Percentiles rank a stretch among this genome's conserved stretches.
Conservation (phyloP, 2,797 vertebrate genomes). For the Danio tinwini region DNA sequence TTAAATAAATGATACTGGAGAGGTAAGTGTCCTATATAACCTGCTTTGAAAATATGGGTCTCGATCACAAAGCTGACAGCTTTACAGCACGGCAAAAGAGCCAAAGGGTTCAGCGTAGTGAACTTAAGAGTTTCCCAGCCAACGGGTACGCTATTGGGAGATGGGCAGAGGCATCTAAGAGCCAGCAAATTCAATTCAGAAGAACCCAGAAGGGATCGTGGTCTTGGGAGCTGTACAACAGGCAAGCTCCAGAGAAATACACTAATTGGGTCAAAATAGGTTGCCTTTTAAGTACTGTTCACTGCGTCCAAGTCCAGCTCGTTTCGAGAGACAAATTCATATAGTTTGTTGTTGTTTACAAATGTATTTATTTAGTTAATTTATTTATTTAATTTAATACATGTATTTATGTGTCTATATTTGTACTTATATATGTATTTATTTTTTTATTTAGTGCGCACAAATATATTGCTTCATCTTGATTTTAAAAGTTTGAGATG, state of each 20-base stretch:
- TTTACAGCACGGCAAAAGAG: constrained; percentile 59
- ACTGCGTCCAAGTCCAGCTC: constrained; percentile 4
- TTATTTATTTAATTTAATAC: no score
- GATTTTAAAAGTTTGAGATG: background rate
- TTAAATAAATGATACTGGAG: constrained; percentile 46
- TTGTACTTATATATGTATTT: no score
- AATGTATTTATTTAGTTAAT: no score
- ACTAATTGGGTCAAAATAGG: constrained; percentile 64
- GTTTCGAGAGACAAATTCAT: background rate
- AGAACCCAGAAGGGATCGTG: constrained; percentile 66
- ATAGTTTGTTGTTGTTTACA: background rate
- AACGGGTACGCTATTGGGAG: constrained; percentile 61
- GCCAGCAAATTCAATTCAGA: constrained; percentile 72
- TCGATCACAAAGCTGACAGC: constrained; percentile 59
- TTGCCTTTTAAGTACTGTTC: constrained; percentile 58
- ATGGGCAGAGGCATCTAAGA: constrained; percentile 58
- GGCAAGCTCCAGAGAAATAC: constrained; percentile 63
- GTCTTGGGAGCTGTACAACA: constrained; percentile 67
- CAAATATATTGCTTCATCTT: background rate
- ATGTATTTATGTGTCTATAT: no score
- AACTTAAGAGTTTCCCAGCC: constrained; percentile 60
- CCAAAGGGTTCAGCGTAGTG: constrained; percentile 63
- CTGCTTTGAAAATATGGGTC: constrained; percentile 45
- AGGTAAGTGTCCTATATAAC: constrained; percentile 45
- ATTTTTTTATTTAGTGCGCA: background rate